Evolutionary conservation across 1,140 invertebrate genomes (phyloP), one percentile per base, ranked within the genome.

Genomic region (Caenorhabditis inopinata): DNA sequence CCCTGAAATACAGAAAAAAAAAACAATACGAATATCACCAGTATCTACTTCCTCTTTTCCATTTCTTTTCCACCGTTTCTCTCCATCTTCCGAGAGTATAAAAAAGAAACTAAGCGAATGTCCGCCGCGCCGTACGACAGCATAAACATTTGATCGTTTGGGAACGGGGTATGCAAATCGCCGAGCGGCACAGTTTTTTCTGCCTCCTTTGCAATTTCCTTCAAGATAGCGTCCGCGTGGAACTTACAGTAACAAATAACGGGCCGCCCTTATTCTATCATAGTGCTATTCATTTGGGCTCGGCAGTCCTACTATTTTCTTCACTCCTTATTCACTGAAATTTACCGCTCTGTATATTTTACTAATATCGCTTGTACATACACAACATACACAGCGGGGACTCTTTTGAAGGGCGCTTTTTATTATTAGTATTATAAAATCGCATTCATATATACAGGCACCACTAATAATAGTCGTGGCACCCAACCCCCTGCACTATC

Each of bases 1-100:
- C 81, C 81, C 74, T 82, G 76, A n/a, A n/a, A n/a, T n/a, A n/a
- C n/a, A n/a, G 25, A 75, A 53, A 47, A 53, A 42, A 38, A 32
- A 51, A 27, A 27, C 3, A 53, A 35, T 9, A 35, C 29, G 5
- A 76, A 18, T 45, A 12, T 47, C 21, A n/a, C n/a, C n/a, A 23
- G n/a, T 51, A 21, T 76, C 32, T 12, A 35, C 18, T 78, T 9
- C n/a, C 32, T 38, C 38, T 38, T 68, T 21, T 21, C 32, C n/a
- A n/a, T 2, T n/a, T 51, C 32, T 47, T 29, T 11, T 38, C 21
- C 23, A 25, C 27, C 32, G 7, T 32, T 32, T 16, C 6, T 32
- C 11, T 32, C n/a, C 51, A 12, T 58, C 11, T 68, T 42, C 58
- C 27, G 21, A 9, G 29, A 29, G 11, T 9, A 68, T 32, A 68